Evolutionary conservation across 2,888 invertebrate species (phyloP), one percentile per base, ranked within the genome.

Genomic region (Acronicta psi): DNA sequence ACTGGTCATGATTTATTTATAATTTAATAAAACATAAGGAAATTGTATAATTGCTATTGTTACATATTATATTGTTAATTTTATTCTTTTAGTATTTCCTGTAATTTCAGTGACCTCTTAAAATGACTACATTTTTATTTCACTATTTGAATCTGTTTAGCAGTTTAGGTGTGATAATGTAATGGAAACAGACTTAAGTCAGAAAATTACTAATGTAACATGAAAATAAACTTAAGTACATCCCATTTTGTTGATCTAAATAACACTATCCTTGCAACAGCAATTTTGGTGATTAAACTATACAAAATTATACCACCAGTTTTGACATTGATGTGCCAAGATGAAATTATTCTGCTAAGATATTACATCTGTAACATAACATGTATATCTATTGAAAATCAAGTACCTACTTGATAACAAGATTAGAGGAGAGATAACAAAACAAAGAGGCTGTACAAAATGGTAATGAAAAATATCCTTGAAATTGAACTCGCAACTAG

Each of bases 1-100:
- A 44, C 29, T 49, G 29, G 16, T 47, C 16, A 46, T 46, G 42
- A 69, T 49, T 68, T 57, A 60, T 40, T 46, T 62, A 38, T 0
- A 11, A 16, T 16, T 17, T 37, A 16, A 20, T 20, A n/a, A n/a
- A n/a, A n/a, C n/a, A 20, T 20, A 20, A 5, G 20, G 5, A 20
- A 4, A 20, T 20, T 2, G 3, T 20, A 20, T 20, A 20, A 20
- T 20, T 20, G 20, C 20, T 20, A 20, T 20, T 20, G 3, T 5
- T 20, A 20, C 5, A 20, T 2, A 20, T 20, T 20, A 20, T 2
- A 20, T 20, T 20, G 20, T 20, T 20, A 20, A 5, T 20, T 20
- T 20, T 20, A 20, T 20, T 20, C 2, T 20, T 4, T 20, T 20
- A 20, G 20, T 20, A 20, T 20, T 20, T 20, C 20, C 2, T 20